Evolutionary conservation across 2,888 invertebrate genomes (phyloP), one percentile per base, ranked within the genome.

Genomic region (Cyaniris semiargus): DNA sequence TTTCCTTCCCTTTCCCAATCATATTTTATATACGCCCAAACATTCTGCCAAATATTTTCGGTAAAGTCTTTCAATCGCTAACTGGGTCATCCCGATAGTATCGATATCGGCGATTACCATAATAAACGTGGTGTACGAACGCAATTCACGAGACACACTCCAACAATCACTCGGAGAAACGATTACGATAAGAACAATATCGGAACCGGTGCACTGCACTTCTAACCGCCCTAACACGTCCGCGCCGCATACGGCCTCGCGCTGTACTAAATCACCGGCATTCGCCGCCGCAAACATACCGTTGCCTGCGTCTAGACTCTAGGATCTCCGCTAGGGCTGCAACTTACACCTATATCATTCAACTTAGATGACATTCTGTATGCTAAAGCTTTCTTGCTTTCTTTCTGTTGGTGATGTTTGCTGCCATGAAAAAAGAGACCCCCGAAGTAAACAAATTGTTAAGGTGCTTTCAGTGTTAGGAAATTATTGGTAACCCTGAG

Each of bases 231-330:
- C n/a, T 21, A 38, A 66, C 87, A 84, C 89, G 88, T 86, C 87
- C 84, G 81, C 78, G 81, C 80, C 80, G 84, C 83, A 85, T 89
- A 89, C 88, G 85, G 88, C 88, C 90, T 89, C 89, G 90, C 91
- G 91, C 87, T 85, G 80, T 86, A 93, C 93, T 93, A 89, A 91
- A 90, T 91, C 89, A 90, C 90, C 89, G 85, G 60, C 66, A 31
- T 27, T 27, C 27, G 66, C 86, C 84, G 83, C 85, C 82, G 84
- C 86, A 82, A 85, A 83, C 84, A 87, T 86, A 83, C 87, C 86
- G 86, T 84, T 85, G 84, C 84, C 87, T 84, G 87, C 27, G 74
- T 74, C 74, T 74, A 27, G 44, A 53, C 18, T 66, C 15, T 10
- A 27, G 44, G 74, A 27, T 66, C 15, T 10, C 58, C n/a, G 21